Conservation (phyloP, 2,888 invertebrate species). For the Spilosoma lubricipeda region DNA sequence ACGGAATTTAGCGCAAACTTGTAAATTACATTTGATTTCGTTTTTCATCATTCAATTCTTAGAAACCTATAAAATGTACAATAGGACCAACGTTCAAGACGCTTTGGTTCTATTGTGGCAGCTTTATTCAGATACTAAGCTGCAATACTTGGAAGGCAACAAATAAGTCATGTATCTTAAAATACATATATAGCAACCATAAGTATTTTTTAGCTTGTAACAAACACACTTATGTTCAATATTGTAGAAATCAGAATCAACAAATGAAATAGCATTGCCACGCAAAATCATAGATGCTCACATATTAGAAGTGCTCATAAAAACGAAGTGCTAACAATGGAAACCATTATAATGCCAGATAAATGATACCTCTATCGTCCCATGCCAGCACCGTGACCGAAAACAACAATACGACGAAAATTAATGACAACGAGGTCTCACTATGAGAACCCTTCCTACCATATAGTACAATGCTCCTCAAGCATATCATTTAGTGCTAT, state of each 20-base stretch:
- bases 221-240: neutral
- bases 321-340: neutral
- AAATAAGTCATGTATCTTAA: too few species aligned
- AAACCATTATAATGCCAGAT: constrained; percentile 2
- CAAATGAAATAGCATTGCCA: neutral
- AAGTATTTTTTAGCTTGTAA: too few species aligned
- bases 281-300: constrained; percentile 1
- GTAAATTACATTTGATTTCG: neutral
- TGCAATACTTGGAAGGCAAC: too few species aligned
- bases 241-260: neutral
- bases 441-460: neutral
- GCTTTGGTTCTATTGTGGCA: too few species aligned
- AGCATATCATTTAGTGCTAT: neutral
- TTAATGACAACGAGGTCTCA: neutral
- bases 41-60: too few species aligned
- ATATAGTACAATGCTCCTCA: neutral
- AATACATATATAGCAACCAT: too few species aligned
- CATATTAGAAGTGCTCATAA: constrained; percentile 6
- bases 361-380: constrained; percentile 3
- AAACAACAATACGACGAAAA: constrained; percentile 2
- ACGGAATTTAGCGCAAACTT: too few species aligned
- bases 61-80: too few species aligned
- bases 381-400: neutral
- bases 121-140: too few species aligned
- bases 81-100: too few species aligned